These are phyloP conservation scores for Stictocephala bisonia DNA, from an alignment of 2,888 invertebrate genomes.

Conservation along the genomic window DNA sequence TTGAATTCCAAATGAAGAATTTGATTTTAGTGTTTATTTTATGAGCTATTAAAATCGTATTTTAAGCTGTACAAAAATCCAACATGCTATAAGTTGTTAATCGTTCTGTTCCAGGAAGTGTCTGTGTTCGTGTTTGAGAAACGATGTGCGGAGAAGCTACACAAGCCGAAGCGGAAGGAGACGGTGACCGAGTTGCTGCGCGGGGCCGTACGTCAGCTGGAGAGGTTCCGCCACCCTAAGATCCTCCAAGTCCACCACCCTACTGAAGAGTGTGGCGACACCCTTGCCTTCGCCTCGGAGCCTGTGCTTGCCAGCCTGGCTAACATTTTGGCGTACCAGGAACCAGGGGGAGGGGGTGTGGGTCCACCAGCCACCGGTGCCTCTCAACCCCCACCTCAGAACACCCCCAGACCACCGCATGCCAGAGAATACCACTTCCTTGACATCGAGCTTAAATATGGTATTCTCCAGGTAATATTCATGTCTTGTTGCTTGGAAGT, in stretches of 20 bases:
- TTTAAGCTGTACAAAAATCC: too few species aligned
- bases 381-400: constrained; percentile 63
- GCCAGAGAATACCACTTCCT: constrained; percentile 87
- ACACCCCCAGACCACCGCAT: constrained; percentile 70
- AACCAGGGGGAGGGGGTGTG: constrained; percentile 65
- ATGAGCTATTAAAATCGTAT: too few species aligned
- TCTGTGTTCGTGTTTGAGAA: constrained; percentile 96
- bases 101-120: constrained; percentile 82
- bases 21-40: too few species aligned
- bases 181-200: constrained; percentile 90
- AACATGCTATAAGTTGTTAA: too few species aligned
- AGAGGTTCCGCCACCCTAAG: constrained; percentile 87
- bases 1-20: too few species aligned
- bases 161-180: constrained; percentile 92
- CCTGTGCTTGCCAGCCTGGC: constrained; percentile 89
- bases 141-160: constrained; percentile 89
- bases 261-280: constrained; percentile 86
- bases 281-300: constrained; percentile 94
- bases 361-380: constrained; percentile 65
- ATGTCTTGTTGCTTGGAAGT: background rate
- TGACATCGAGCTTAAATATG: constrained; percentile 94
- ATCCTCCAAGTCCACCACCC: constrained; percentile 76
- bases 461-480: constrained; percentile 90
- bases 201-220: constrained; percentile 81
- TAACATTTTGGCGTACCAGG: constrained; percentile 87